These are phyloP conservation scores for Lobophora halterata DNA, from an alignment of 2,888 invertebrate species.

Conservation along the genomic window DNA sequence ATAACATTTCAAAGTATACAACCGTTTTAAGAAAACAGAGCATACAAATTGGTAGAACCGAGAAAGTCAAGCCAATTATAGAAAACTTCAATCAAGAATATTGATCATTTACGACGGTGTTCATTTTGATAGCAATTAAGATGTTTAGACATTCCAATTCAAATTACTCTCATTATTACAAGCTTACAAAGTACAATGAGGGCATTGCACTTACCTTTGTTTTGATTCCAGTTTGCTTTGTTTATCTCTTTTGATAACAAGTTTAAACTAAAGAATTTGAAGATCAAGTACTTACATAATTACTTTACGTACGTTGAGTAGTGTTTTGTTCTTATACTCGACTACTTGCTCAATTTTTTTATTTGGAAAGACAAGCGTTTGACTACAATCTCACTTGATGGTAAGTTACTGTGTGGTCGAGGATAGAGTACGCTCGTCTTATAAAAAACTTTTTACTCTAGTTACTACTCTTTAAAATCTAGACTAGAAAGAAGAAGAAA, in stretches of 20 bases:
- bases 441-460: too few relatives aligned
- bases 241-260: slow-evolving; percentile 20
- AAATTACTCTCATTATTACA: not conserved
- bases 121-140: slow-evolving; percentile 1
- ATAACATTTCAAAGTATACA: too few relatives aligned
- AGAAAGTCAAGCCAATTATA: too few relatives aligned
- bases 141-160: not conserved
- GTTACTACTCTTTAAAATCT: too few relatives aligned
- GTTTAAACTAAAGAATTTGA: slow-evolving; percentile 20
- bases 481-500: too few relatives aligned
- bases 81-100: too few relatives aligned
- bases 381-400: slow-evolving; percentile 3
- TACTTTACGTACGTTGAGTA: slow-evolving; percentile 1
- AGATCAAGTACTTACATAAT: slow-evolving; percentile 15
- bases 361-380: too few relatives aligned
- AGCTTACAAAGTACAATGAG: slow-evolving; percentile 2
- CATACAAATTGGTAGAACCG: too few relatives aligned
- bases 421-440: too few relatives aligned
- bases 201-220: slow-evolving; percentile 14
- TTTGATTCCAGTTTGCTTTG: slow-evolving; percentile 9
- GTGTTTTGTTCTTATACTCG: too few relatives aligned
- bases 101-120: not conserved
- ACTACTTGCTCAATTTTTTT: too few relatives aligned
- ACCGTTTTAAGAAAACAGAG: too few relatives aligned
- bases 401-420: slow-evolving; percentile 1